phyloP scores from a whole-genome alignment of 2,113 vertebrate genomes.

The Pungitius pungitius region DNA sequence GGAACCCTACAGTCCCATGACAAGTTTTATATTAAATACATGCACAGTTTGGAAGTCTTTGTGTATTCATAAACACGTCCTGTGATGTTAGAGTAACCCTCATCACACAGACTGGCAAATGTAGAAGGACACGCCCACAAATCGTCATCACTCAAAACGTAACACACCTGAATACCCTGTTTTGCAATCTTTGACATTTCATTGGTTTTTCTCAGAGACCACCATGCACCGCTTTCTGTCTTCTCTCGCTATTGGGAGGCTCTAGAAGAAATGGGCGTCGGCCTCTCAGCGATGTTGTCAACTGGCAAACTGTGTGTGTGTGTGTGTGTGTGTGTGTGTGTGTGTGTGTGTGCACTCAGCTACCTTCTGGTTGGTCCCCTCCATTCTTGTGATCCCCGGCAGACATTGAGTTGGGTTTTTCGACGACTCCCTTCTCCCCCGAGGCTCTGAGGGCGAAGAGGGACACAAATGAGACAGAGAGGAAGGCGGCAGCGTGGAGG shows the following conservation, averaged over 20 bases:
- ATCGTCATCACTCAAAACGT: not conserved
- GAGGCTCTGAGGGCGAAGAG: constrained; percentile 38
- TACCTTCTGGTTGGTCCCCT: constrained; percentile 77
- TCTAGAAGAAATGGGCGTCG: constrained; percentile 50
- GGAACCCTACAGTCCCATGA: too few relatives aligned
- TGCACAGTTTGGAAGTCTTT: too few relatives aligned
- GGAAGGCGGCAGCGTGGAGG: constrained; percentile 50
- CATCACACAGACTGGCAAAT: not conserved
- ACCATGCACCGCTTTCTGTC: constrained; percentile 8
- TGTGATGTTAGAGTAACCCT: not conserved
- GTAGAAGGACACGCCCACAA: not conserved
- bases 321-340: constrained; percentile 28
- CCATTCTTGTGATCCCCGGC: constrained; percentile 68
- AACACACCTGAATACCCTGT: not conserved
- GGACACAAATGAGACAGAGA: constrained; percentile 28
- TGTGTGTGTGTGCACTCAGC: constrained; percentile 29
- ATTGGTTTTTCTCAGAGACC: constrained; percentile 31
- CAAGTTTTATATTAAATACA: not conserved
- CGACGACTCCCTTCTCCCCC: constrained; percentile 53
- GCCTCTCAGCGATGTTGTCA: constrained; percentile 23
- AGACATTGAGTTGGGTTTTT: constrained; percentile 78
- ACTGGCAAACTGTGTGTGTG: constrained; percentile 30
- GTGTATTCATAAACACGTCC: not conserved
- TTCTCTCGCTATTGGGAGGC: constrained; percentile 12
- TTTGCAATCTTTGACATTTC: not conserved